A percentile compares a stretch with the other conserved stretches of the same genome.
These are phyloP conservation scores for Tamias sibiricus DNA, from an alignment of 2,113 vertebrate species.

Conservation along the genomic window DNA sequence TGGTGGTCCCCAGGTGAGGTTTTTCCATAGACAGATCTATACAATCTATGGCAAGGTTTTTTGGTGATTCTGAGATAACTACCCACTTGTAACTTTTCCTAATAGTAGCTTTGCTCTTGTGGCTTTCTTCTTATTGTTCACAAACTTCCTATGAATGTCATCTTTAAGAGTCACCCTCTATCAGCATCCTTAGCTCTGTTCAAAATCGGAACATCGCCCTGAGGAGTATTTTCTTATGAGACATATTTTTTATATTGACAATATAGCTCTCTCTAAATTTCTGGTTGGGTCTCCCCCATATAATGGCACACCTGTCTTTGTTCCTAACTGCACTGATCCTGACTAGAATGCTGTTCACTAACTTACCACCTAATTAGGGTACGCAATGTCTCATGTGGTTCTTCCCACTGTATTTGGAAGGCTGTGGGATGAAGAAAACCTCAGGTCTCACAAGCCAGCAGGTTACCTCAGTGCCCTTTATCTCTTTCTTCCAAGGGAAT, in stretches of 20 bases:
- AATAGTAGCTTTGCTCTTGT: not conserved
- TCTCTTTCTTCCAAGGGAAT: constrained; percentile 1
- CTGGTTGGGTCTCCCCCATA: not conserved
- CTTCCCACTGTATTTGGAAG: not conserved
- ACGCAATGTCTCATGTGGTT: not conserved
- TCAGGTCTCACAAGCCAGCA: not conserved
- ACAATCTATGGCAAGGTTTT: not conserved
- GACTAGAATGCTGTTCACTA: not conserved
- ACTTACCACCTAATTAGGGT: not conserved
- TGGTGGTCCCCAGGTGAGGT: not conserved
- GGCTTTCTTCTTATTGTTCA: not conserved
- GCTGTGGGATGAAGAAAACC: not conserved
- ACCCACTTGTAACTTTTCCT: not conserved
- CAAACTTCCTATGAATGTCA: not conserved
- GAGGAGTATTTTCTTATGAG: not conserved
- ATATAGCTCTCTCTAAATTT: constrained; percentile 12
- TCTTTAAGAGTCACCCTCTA: not conserved
- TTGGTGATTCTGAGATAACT: not conserved
- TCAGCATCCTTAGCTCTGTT: not conserved
- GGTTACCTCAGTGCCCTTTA: not conserved
- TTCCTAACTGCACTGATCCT: not conserved
- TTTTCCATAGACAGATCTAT: not conserved
- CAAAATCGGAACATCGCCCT: not conserved
- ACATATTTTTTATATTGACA: not conserved
- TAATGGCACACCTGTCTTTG: not conserved